Percentiles rank a stretch among this genome's conserved stretches.
phyloP scores from a whole-genome alignment of 2,113 vertebrate species.

The Sylvietta virens region DNA sequence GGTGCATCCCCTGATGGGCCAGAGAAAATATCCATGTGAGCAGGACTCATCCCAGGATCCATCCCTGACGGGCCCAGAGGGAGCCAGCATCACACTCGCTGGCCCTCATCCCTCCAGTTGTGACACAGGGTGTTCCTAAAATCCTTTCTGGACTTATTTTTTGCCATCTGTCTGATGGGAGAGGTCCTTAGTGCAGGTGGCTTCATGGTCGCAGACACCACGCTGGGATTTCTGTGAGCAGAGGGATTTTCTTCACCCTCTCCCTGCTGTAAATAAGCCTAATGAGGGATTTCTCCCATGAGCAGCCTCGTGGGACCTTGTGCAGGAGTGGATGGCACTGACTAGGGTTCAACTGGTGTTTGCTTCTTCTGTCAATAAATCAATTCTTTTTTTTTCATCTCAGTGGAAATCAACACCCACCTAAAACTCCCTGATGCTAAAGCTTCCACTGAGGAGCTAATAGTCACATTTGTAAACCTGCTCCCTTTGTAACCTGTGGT shows the following conservation, averaged over 20 bases:
- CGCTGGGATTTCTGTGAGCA: background rate
- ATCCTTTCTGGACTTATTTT: background rate
- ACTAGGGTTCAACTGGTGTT: background rate
- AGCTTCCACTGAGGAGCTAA: conserved; percentile 25
- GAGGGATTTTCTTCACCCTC: background rate
- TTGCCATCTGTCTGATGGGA: background rate
- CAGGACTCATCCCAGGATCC: background rate
- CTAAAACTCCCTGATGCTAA: conserved; percentile 31
- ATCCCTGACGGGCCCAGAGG: background rate
- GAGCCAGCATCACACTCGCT: fast-evolving
- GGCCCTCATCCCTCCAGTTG: background rate
- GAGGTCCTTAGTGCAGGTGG: background rate
- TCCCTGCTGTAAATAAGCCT: background rate
- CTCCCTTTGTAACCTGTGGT: conserved; percentile 40
- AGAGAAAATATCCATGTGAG: background rate
- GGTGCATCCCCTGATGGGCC: background rate
- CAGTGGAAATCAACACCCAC: conserved; percentile 12
- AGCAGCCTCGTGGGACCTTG: background rate
- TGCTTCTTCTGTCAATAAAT: conserved; percentile 15
- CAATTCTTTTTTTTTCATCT: background rate
- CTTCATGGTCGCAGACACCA: background rate
- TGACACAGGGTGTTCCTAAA: background rate
- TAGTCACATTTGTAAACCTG: conserved; percentile 17
- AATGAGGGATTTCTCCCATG: background rate
- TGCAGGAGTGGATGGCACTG: background rate